Percentiles rank a stretch among this genome's conserved stretches.
phyloP scores from a whole-genome alignment of 2,888 invertebrate species.

The Pandemis heparana region DNA sequence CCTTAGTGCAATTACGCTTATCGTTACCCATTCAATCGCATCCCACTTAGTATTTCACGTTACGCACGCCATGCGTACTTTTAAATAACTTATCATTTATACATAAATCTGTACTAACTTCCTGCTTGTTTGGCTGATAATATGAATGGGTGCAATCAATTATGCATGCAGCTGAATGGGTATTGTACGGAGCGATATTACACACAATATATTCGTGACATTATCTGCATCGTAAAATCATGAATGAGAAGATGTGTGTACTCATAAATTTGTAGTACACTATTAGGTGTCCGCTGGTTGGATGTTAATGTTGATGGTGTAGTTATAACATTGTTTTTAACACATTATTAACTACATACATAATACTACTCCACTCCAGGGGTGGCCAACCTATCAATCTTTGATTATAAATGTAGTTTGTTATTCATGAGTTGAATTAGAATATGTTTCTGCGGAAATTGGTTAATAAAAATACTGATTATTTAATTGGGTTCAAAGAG shows the following conservation, averaged over 20 bases:
- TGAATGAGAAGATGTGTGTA: constrained; percentile 56
- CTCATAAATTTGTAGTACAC: constrained; percentile 48
- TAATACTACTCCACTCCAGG: no score
- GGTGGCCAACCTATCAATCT: no score
- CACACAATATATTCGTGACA: constrained; percentile 56
- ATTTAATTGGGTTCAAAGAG: no score
- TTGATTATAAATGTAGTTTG: no score
- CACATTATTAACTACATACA: no score
- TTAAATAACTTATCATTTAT: constrained; percentile 43
- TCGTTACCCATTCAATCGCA: constrained; percentile 40
- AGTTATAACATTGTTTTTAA: no score
- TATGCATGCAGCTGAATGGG: constrained; percentile 74
- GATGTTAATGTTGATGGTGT: background rate
- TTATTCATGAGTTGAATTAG: no score
- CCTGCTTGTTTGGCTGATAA: constrained; percentile 36
- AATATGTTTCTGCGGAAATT: no score
- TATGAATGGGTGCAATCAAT: constrained; percentile 57
- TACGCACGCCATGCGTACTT: constrained; percentile 37
- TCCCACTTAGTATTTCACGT: constrained; percentile 24
- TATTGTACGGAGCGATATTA: constrained; percentile 54
- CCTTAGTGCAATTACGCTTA: constrained; percentile 69
- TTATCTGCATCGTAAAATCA: constrained; percentile 63
- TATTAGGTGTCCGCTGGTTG: background rate
- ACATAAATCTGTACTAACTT: constrained; percentile 38
- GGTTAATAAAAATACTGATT: no score